Base-by-base conservation (phyloP, 2,888 invertebrate species). In the Uloborus plumipes region DNA sequence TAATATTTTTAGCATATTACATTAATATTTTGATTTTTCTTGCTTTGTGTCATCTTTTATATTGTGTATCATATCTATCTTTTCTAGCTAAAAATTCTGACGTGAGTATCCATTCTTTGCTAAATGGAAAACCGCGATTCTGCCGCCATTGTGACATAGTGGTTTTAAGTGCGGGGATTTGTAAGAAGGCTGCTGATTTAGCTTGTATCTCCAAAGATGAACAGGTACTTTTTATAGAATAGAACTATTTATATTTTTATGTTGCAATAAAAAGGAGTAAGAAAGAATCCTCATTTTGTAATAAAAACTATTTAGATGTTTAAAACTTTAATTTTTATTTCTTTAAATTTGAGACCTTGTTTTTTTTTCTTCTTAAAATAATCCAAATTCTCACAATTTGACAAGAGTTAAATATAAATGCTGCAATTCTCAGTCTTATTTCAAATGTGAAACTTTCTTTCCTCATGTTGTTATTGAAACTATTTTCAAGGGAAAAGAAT, bases 101-200 rank as follows among this genome's bases (percentile, higher is more conserved):
- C 14, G 93, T 96, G 86, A 95, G 95, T 88, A 94, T 98, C 85
- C 96, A 97, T 89, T 95, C 95, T 87, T 94, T 98, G 87, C 90
- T 98, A 62, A 96, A 95, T 87, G 95, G 96, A 7, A 93, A 94
- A 55, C 94, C 95, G 0, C 96, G 95, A 88, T 95, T 96, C 90
- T 98, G 98, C 88, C 92, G 94, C 58, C 95, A 96, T 88, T 98
- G 98, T 89, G 97, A 97, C 88, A 94, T 95, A 67, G 94, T 96
- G n/a, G 94, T 96, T 85, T 89, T 94, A 86, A 94, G 93, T 89
- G 94, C 94, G 85, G 92, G 95, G 84, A 93, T 96, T 71, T 91
- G 93, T 87, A 94, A 94, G 87, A 94, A 94, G 90, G 92, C 93
- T 0, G 92, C 93, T 0, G 95, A 95, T 88, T 91, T 95, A 86